Conservation (phyloP, 2,888 invertebrate species). For the Ctena decussata region DNA sequence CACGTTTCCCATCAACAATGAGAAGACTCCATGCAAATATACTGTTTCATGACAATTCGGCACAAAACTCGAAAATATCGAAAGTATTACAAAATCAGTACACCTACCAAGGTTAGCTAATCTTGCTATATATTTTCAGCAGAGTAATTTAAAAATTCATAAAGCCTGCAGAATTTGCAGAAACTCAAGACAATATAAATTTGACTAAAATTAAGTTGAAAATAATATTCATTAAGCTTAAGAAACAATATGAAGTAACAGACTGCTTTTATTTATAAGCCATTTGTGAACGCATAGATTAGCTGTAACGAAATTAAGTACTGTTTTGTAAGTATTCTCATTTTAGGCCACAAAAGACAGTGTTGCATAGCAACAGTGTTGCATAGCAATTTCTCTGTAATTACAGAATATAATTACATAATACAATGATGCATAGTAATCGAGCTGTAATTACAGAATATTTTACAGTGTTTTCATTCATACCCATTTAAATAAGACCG, state of each 20-base stretch:
- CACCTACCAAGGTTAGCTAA: neutral
- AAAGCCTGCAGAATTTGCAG: too few relatives aligned
- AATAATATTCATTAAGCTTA: too few relatives aligned
- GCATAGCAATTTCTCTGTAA: too few relatives aligned
- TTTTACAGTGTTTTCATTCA: neutral
- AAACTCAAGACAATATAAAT: too few relatives aligned
- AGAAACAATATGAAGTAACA: too few relatives aligned
- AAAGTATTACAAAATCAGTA: neutral
- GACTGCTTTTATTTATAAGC: neutral
- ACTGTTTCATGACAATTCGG: conserved; percentile 21
- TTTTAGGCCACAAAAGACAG: neutral
- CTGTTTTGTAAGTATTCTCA: neutral
- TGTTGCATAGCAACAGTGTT: too few relatives aligned
- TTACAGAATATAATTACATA: too few relatives aligned
- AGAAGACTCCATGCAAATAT: conserved; percentile 8
- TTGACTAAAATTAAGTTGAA: too few relatives aligned
- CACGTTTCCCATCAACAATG: neutral
- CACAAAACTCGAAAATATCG: conserved; percentile 19
- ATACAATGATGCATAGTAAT: too few relatives aligned
- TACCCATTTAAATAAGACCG: neutral
- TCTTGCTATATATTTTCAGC: too few relatives aligned
- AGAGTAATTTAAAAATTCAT: too few relatives aligned
- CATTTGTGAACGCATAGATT: neutral
- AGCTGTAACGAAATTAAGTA: conserved; percentile 2
- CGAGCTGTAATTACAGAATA: neutral